These are phyloP conservation scores for Hylaeus anthracinus DNA, from an alignment of 1,140 invertebrate species.

Conservation along the genomic window DNA sequence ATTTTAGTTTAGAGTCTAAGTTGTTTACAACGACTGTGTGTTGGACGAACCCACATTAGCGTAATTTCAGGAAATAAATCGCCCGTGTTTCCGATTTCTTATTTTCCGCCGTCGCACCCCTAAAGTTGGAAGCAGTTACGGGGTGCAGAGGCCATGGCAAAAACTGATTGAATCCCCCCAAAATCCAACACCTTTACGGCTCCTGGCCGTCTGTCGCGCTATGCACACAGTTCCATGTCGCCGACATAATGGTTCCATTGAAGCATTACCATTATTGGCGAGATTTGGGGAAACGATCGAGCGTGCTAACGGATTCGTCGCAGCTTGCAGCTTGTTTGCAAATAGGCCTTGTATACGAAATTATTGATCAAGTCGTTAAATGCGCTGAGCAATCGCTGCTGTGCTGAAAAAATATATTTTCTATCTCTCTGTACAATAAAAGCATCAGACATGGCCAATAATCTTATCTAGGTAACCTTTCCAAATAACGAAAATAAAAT, in stretches of 20 bases:
- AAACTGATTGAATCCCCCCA: constrained; percentile 68
- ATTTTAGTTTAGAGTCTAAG: background rate
- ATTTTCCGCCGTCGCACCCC: constrained; percentile 16
- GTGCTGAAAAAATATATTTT: background rate
- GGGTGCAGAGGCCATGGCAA: constrained; percentile 49
- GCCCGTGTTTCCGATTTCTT: constrained; percentile 5
- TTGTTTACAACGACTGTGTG: background rate
- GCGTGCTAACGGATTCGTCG: constrained; percentile 78
- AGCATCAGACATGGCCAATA: too few species aligned
- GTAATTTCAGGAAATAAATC: constrained; percentile 1
- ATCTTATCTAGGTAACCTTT: too few species aligned
- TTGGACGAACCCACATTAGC: too few species aligned
- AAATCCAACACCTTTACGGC: constrained; percentile 73
- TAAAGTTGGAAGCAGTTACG: constrained; percentile 21
- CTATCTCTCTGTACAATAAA: too few species aligned
- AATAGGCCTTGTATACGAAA: constrained; percentile 75
- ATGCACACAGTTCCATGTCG: constrained; percentile 75
- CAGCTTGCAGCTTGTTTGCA: constrained; percentile 80
- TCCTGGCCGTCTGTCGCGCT: constrained; percentile 69
- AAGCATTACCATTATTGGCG: constrained; percentile 78
- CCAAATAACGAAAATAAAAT: too few species aligned
- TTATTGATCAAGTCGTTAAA: constrained; percentile 68
- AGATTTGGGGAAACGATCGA: constrained; percentile 78
- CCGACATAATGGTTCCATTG: constrained; percentile 75
- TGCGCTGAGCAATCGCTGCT: background rate